phyloP scores from a whole-genome alignment of 1,140 invertebrate species.

The Copidosoma floridanum region DNA sequence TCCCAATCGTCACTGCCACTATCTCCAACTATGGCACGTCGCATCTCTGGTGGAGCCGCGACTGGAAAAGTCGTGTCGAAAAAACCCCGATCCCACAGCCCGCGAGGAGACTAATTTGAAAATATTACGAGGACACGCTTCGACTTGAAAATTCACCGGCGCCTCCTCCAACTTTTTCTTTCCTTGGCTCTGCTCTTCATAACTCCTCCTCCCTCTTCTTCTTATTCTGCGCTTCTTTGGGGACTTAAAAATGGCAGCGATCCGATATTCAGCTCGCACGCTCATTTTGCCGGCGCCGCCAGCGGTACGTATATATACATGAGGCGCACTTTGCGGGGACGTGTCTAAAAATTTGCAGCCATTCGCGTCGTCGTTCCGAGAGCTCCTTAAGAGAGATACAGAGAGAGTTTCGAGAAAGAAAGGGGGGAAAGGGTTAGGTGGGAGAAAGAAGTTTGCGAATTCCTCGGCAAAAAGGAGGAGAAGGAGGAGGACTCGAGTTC shows the following conservation, averaged over 20 bases:
- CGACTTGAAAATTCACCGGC: conserved; percentile 14
- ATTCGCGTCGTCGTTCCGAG: not conserved
- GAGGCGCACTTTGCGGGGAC: conserved; percentile 11
- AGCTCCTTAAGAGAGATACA: not conserved
- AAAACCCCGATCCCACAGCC: too few relatives aligned
- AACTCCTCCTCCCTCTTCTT: not conserved
- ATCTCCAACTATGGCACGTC: too few relatives aligned
- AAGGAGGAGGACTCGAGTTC: not conserved
- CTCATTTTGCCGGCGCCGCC: conserved; percentile 10
- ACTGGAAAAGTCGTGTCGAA: too few relatives aligned
- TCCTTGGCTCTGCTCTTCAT: not conserved
- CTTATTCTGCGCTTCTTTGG: not conserved
- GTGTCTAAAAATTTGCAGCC: conserved; percentile 19
- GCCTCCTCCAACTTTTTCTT: too few relatives aligned
- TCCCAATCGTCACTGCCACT: too few relatives aligned
- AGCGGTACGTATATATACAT: conserved; percentile 4
- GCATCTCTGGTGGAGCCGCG: too few relatives aligned
- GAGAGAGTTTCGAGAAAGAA: not conserved
- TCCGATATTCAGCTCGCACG: conserved; percentile 24
- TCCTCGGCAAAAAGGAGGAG: not conserved
- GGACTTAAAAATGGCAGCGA: not conserved
- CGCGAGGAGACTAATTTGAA: conserved; percentile 23
- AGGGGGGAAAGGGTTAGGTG: too few relatives aligned
- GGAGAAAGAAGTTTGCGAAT: too few relatives aligned
- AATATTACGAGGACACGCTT: conserved; percentile 19